phyloP scores from a whole-genome alignment of 2,888 invertebrate species.

The Drosophila rubida region DNA sequence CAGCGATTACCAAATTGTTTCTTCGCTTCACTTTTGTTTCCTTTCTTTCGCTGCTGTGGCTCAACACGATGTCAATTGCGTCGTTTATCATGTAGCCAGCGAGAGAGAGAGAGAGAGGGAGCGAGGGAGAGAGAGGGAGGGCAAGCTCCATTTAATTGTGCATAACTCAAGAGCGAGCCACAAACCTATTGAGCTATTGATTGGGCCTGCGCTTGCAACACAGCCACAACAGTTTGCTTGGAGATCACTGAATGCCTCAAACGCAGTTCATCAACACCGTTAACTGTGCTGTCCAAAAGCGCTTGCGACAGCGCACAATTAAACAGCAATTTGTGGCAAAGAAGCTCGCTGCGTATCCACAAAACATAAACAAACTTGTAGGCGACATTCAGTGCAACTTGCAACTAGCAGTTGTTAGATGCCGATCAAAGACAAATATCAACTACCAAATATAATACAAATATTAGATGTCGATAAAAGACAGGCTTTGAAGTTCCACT shows the following conservation, averaged over 20 bases:
- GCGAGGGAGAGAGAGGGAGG: neutral
- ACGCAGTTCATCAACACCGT: neutral
- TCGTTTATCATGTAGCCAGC: slow-evolving; percentile 44
- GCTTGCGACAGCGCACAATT: neutral
- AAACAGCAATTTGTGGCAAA: neutral
- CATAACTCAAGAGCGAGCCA: neutral
- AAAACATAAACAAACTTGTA: too few relatives aligned
- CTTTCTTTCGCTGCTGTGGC: slow-evolving; percentile 32
- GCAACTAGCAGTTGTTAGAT: too few relatives aligned
- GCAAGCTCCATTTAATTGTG: slow-evolving; percentile 6
- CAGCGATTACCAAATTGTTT: slow-evolving; percentile 53
- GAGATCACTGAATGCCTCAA: slow-evolving; percentile 4
- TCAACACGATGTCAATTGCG: slow-evolving; percentile 60
- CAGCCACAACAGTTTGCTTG: slow-evolving; percentile 2
- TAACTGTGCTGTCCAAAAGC: neutral
- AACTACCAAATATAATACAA: too few relatives aligned
- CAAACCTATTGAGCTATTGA: slow-evolving; percentile 23
- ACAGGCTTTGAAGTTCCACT: too few relatives aligned
- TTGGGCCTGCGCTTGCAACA: slow-evolving; percentile 10
- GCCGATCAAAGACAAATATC: too few relatives aligned
- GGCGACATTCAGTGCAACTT: too few relatives aligned
- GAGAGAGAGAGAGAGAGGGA: neutral
- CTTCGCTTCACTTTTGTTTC: slow-evolving; percentile 8
- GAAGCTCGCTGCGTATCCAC: too few relatives aligned
- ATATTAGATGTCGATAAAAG: too few relatives aligned